Evolutionary conservation across 2,888 invertebrate genomes (phyloP).

Genomic region (Drosophila parthenogenetica): DNA sequence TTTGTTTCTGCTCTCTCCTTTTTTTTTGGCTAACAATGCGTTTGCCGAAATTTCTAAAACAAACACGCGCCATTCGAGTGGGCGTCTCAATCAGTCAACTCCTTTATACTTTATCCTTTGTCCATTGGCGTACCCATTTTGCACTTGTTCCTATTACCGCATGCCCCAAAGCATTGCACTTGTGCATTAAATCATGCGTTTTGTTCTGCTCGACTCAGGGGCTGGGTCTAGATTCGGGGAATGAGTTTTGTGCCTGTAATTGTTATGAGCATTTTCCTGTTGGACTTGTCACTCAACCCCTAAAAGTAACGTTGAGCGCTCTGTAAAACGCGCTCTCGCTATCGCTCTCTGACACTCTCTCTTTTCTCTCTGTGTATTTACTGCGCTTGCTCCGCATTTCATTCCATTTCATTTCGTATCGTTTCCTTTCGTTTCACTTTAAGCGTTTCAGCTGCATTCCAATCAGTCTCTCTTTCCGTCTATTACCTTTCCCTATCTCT

Average conservation of each 20-base stretch:
- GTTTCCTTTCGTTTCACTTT: slow-evolving; percentile 33
- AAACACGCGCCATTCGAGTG: slow-evolving; percentile 62
- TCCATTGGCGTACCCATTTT: no score
- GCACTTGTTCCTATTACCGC: neutral
- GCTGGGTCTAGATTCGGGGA: slow-evolving; percentile 1
- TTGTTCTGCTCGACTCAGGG: slow-evolving; percentile 4
- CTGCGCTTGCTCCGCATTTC: slow-evolving; percentile 58
- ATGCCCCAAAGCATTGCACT: slow-evolving; percentile 23
- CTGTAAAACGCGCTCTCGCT: no score
- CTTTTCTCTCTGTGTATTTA: neutral
- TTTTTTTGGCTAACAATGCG: slow-evolving; percentile 72
- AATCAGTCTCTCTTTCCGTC: slow-evolving; percentile 9
- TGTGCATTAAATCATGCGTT: slow-evolving; percentile 65
- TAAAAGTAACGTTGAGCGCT: neutral
- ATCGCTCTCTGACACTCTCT: slow-evolving; percentile 7
- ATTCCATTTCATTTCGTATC: slow-evolving; percentile 23
- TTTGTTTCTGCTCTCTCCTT: neutral
- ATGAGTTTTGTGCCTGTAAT: slow-evolving; percentile 46
- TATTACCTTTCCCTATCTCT: neutral
- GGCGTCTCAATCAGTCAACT: slow-evolving; percentile 51
- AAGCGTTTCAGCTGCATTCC: slow-evolving; percentile 22
- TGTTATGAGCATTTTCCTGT: slow-evolving; percentile 70
- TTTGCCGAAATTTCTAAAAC: slow-evolving; percentile 68
- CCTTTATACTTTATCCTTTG: neutral
- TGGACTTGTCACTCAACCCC: slow-evolving; percentile 69